These are phyloP conservation scores for Atrina japonica DNA, from an alignment of 2,888 invertebrate species.

Conservation along the genomic window DNA sequence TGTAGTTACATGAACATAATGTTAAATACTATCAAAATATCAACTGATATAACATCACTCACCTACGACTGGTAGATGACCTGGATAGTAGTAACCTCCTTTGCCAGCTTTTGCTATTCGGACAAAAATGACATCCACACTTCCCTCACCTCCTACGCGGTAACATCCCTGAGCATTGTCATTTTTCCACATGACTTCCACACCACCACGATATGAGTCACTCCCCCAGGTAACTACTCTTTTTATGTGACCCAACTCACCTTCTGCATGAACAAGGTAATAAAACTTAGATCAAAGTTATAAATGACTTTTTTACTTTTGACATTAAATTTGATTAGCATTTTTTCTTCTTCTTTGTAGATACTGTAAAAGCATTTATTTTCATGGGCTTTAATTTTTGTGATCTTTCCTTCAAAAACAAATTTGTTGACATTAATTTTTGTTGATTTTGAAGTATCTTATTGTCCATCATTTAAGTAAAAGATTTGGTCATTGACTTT, in stretches of 20 bases:
- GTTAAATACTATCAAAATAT: too few relatives aligned
- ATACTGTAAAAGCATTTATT: too few relatives aligned
- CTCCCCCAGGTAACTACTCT: slow-evolving; percentile 45
- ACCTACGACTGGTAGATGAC: slow-evolving; percentile 91
- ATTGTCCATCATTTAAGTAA: too few relatives aligned
- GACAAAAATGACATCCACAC: slow-evolving; percentile 56
- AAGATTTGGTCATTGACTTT: too few relatives aligned
- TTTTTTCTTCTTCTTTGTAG: too few relatives aligned
- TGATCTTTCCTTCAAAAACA: too few relatives aligned
- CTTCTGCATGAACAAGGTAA: slow-evolving; percentile 25
- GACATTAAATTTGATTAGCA: not conserved
- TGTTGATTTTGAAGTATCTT: too few relatives aligned
- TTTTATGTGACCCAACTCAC: slow-evolving; percentile 46
- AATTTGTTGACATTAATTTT: too few relatives aligned
- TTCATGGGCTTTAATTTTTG: too few relatives aligned
- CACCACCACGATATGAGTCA: slow-evolving; percentile 47
- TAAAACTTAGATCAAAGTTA: too few relatives aligned
- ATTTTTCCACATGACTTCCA: slow-evolving; percentile 52
- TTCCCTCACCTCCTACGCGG: slow-evolving; percentile 58
- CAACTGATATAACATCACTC: too few relatives aligned
- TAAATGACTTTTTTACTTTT: not conserved
- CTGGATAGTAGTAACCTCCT: slow-evolving; percentile 83
- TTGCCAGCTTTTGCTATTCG: slow-evolving; percentile 18
- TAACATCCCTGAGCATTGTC: slow-evolving; percentile 49
- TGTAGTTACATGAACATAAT: too few relatives aligned